Evolutionary conservation across 2,113 vertebrate genomes (phyloP).

Genomic region (Microcebus jonahi): DNA sequence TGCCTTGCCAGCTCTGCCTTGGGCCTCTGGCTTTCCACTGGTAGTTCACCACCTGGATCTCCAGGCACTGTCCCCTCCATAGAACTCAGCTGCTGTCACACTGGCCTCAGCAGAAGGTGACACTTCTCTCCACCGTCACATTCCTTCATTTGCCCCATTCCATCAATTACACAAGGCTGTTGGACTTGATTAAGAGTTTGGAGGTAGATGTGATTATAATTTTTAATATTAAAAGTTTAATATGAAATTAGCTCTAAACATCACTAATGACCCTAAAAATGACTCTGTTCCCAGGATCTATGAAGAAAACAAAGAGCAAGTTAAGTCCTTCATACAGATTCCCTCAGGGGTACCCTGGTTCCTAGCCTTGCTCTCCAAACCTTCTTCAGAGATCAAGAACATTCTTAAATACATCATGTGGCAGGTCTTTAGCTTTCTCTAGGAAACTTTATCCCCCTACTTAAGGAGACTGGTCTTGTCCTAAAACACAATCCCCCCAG

Average conservation of each 20-base stretch:
- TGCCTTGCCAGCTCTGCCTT: background rate
- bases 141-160: background rate
- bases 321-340: slow-evolving; percentile 25
- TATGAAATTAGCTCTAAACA: background rate
- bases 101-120: background rate
- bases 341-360: background rate
- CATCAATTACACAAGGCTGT: background rate
- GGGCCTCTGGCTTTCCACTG: background rate
- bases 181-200: background rate
- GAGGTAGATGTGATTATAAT: background rate
- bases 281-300: background rate
- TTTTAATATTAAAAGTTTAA: slow-evolving; percentile 45
- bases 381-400: background rate
- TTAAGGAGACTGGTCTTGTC: background rate
- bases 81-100: background rate
- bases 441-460: background rate
- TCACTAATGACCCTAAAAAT: background rate
- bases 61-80: background rate
- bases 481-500: background rate
- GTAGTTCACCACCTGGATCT: background rate
- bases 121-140: background rate
- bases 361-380: background rate
- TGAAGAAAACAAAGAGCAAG: background rate
- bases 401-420: background rate
- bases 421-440: background rate